Conservation (phyloP, 1,140 invertebrate genomes). For the Carposina sasakii region DNA sequence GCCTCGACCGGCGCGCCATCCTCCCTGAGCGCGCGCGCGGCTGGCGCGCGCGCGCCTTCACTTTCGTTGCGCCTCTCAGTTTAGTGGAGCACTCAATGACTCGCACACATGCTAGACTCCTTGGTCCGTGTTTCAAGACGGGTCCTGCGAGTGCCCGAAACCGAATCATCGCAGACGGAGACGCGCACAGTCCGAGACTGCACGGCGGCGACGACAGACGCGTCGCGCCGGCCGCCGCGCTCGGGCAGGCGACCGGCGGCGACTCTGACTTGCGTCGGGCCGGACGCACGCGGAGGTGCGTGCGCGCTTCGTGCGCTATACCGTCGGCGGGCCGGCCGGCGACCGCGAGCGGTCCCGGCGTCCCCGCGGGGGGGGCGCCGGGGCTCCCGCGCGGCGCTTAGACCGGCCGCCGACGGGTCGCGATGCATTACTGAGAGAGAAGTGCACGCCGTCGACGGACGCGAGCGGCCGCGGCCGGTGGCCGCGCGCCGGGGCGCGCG, state of each 20-base stretch:
- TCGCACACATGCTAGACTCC: constrained; percentile 90
- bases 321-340: constrained; percentile 41
- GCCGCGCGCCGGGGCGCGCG: constrained; percentile 24
- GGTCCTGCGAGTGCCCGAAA: constrained; percentile 81
- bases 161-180: constrained; percentile 72
- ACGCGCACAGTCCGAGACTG: constrained; percentile 62
- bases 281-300: constrained; percentile 39
- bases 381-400: constrained; percentile 41
- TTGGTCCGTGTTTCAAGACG: constrained; percentile 97
- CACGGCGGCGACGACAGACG: constrained; percentile 55
- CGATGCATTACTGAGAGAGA: constrained; percentile 55
- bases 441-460: constrained; percentile 62
- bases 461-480: constrained; percentile 39
- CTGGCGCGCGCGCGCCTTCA: constrained; percentile 63
- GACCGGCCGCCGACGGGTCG: constrained; percentile 44
- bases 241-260: constrained; percentile 32
- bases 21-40: constrained; percentile 60
- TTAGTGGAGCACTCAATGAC: constrained; percentile 78
- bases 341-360: constrained; percentile 25
- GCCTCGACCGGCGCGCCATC: constrained; percentile 54
- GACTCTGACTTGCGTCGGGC: constrained; percentile 39
- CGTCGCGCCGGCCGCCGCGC: constrained; percentile 43
- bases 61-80: constrained; percentile 81
- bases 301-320: constrained; percentile 58
- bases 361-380: constrained; percentile 2